phyloP scores from a whole-genome alignment of 2,888 invertebrate species.

The Smittia sp. region DNA sequence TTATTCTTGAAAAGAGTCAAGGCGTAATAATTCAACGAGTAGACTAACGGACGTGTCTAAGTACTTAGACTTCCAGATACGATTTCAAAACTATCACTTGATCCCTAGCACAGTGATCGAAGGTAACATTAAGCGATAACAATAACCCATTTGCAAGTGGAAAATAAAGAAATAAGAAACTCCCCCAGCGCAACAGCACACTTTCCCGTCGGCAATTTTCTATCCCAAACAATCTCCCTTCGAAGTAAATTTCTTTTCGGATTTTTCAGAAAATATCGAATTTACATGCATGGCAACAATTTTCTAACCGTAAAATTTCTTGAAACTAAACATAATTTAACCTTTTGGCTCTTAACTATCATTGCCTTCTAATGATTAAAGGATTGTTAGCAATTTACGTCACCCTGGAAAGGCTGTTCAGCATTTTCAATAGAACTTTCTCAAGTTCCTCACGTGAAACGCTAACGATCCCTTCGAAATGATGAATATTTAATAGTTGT shows the following conservation, averaged over 20 bases:
- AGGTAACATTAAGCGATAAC: conserved; percentile 4
- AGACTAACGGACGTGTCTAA: too few species aligned
- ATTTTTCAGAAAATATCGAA: not conserved
- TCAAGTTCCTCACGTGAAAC: not conserved
- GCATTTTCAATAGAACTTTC: not conserved
- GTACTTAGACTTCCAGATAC: not conserved
- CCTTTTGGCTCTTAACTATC: conserved; percentile 41
- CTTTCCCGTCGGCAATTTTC: conserved; percentile 35
- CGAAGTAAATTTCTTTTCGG: not conserved
- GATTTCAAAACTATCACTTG: not conserved
- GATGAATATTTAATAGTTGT: conserved; percentile 41
- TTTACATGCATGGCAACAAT: conserved; percentile 25
- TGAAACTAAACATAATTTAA: conserved; percentile 40
- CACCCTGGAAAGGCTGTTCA: not conserved
- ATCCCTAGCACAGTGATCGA: not conserved
- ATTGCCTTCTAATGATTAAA: conserved; percentile 1
- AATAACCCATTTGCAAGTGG: conserved; percentile 13
- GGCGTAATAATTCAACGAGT: not conserved
- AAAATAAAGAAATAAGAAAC: conserved; percentile 12
- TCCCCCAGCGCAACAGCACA: not conserved
- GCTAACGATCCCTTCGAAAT: conserved; percentile 15
- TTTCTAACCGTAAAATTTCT: conserved; percentile 16
- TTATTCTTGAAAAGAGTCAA: not conserved
- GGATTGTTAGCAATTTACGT: not conserved
- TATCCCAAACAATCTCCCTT: not conserved